Conservation (phyloP, 2,113 vertebrate species). For the Semicossyphus pulcher region DNA sequence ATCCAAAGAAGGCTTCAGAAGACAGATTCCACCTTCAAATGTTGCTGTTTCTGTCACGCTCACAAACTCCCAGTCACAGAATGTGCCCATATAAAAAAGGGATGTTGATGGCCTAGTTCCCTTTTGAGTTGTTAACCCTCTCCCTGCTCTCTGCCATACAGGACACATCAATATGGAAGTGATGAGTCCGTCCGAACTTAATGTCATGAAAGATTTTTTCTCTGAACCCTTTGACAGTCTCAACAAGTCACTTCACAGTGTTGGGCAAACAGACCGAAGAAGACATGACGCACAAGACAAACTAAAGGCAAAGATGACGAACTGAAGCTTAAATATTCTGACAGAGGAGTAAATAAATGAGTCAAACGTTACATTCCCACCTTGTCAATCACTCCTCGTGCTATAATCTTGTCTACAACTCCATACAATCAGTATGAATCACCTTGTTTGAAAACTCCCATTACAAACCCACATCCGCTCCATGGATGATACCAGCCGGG, state of each 20-base stretch:
- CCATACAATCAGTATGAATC: constrained; percentile 3
- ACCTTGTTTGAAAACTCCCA: constrained; percentile 14
- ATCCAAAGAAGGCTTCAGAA: background rate
- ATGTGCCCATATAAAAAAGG: constrained; percentile 67
- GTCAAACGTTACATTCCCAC: background rate
- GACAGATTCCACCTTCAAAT: constrained; percentile 22
- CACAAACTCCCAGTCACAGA: constrained; percentile 40
- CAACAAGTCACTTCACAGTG: background rate
- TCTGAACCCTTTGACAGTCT: background rate
- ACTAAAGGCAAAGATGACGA: constrained; percentile 12
- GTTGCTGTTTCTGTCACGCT: constrained; percentile 31
- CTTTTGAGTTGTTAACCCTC: constrained; percentile 73
- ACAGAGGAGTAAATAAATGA: constrained; percentile 32
- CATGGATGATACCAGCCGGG: constrained; percentile 12
- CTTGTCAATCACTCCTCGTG: constrained; percentile 12
- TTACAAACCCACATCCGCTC: constrained; percentile 30
- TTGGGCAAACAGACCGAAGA: constrained; percentile 6
- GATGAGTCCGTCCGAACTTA: constrained; percentile 15
- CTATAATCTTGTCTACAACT: constrained; percentile 15
- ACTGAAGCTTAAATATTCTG: background rate
- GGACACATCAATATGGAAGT: constrained; percentile 4
- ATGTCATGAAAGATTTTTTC: background rate
- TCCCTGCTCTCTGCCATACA: constrained; percentile 26
- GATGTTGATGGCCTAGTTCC: constrained; percentile 80
- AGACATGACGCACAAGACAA: background rate